Evolutionary conservation across 2,113 vertebrate genomes (phyloP).

Genomic region (Sturnira hondurensis): DNA sequence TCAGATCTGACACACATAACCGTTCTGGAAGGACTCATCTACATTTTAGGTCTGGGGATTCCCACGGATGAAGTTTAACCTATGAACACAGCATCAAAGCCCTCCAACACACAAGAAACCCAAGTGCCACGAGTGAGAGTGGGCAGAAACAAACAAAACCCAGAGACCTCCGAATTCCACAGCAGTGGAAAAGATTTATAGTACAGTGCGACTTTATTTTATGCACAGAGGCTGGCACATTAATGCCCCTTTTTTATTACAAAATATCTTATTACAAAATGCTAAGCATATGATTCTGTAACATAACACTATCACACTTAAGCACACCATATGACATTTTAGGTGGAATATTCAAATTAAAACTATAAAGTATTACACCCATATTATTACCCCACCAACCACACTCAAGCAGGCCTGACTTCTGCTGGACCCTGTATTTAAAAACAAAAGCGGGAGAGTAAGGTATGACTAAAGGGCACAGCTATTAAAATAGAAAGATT

Average conservation of each 20-base stretch:
- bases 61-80: neutral
- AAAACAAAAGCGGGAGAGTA: neutral
- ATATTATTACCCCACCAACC: no score
- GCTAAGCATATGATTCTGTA: no score
- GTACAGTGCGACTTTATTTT: neutral
- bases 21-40: neutral
- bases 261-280: no score
- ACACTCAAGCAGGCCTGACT: no score
- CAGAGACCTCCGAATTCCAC: no score
- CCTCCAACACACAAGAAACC: neutral
- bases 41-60: neutral
- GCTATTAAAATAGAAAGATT: neutral
- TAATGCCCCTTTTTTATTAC: no score
- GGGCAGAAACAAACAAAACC: rapidly evolving
- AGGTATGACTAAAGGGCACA: neutral
- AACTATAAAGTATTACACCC: no score
- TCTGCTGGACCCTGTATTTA: no score
- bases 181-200: neutral
- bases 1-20: neutral
- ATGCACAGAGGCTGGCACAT: no score
- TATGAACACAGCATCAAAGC: neutral
- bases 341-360: no score
- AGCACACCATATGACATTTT: no score
- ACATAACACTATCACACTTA: no score
- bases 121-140: rapidly evolving